Evolutionary conservation across 2,888 invertebrate species (phyloP), one percentile per base, ranked within the genome.

Genomic region (Lasioglossum zephyrum): DNA sequence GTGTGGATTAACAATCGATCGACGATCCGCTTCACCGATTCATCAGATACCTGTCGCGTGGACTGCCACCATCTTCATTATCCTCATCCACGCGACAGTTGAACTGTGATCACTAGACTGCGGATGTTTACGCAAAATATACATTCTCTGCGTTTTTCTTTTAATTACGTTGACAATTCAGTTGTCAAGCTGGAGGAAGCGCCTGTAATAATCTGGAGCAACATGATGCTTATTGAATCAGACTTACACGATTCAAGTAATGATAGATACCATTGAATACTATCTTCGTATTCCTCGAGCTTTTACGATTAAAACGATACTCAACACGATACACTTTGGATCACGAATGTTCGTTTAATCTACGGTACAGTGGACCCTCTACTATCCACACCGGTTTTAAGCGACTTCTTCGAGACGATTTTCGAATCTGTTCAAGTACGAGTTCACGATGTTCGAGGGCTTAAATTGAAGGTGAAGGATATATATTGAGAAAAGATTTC

Each of bases 1-100:
- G 47, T 60, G 49, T 79, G 74, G 81, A 79, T 85, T 73, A 77
- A 79, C 84, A 84, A 85, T 89, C 87, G 81, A 86, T 89, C 79
- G 81, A 79, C 84, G 70, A 57, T 74, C 75, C 69, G 63, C 72
- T 31, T 73, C 47, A 31, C 16, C 11, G 11, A 41, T 41, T 66
- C 36, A n/a, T 69, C 22, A 41, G 31, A 31, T 53, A 6, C 49
- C 49, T 53, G 49, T 53, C 49, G 49, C 53, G n/a, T 57, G 9
- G n/a, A n/a, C 31, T 13, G 26, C 26, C 18, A 1, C 31, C 11
- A 31, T 63, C 16, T 18, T 8, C 63, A 18, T 31, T 31, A 31
- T 31, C 31, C 63, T 16, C 63, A 18, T 63, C 63, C 5, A 31
- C 63, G 31, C 63, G 26, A 16, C 9, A n/a, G 22, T 22, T 26